A percentile compares a stretch with the other conserved stretches of the same genome.
phyloP scores from a whole-genome alignment of 2,888 invertebrate species.

The Coremacera marginata region DNA sequence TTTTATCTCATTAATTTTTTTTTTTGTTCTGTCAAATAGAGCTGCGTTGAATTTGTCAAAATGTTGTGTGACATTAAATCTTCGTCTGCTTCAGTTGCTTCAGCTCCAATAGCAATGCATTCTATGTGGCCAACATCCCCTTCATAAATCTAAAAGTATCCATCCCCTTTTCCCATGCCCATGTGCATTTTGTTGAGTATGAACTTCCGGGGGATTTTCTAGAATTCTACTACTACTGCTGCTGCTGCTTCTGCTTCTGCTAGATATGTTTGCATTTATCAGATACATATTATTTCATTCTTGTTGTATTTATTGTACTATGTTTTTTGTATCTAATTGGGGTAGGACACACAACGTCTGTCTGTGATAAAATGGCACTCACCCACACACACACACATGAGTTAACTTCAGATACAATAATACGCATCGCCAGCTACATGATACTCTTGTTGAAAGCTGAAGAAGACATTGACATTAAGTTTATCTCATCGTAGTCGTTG shows the following conservation, averaged over 20 bases:
- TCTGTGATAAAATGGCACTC: background rate
- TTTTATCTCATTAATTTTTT: no score
- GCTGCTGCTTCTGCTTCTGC: background rate
- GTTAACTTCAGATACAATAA: background rate
- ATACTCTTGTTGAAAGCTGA: slow-evolving; percentile 12
- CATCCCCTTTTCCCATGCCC: no score
- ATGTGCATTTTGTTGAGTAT: slow-evolving; percentile 17
- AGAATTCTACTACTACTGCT: background rate
- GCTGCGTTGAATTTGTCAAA: slow-evolving; percentile 28
- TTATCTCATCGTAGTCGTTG: slow-evolving; percentile 34
- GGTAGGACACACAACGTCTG: slow-evolving; percentile 29
- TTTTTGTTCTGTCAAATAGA: background rate
- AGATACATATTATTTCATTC: slow-evolving; percentile 3
- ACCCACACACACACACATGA: background rate
- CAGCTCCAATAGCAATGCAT: background rate
- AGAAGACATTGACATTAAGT: slow-evolving; percentile 44
- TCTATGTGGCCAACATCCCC: no score
- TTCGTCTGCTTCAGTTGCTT: no score
- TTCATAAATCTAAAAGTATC: no score
- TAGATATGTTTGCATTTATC: background rate
- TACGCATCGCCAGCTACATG: slow-evolving; percentile 3
- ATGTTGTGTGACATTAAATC: slow-evolving; percentile 22
- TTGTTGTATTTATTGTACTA: background rate
- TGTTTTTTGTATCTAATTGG: slow-evolving; percentile 29
- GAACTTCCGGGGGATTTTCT: slow-evolving; percentile 41